Evolutionary conservation across 2,888 invertebrate species (phyloP).

Genomic region (Ophioninae sp.): DNA sequence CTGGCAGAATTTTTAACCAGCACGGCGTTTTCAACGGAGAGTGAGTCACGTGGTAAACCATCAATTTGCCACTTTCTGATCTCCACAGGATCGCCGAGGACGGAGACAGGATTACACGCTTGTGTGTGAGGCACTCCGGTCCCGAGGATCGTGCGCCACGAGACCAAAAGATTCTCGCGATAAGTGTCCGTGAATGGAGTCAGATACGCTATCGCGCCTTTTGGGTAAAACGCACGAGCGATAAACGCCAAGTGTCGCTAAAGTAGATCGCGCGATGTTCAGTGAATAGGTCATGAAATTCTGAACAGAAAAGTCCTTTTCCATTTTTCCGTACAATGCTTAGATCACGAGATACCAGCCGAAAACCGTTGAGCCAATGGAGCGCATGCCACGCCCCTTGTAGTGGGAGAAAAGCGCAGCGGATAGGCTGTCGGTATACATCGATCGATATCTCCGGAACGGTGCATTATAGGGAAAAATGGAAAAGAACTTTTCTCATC

Average conservation of each 20-base stretch:
- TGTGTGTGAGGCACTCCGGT: conserved; percentile 86
- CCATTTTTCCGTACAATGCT: not conserved
- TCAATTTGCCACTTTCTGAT: conserved; percentile 92
- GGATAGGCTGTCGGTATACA: not conserved
- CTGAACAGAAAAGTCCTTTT: not conserved
- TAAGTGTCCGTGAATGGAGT: conserved; percentile 89
- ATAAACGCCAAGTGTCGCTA: not conserved
- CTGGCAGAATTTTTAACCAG: conserved; percentile 91
- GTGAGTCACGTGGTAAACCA: conserved; percentile 91
- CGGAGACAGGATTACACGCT: conserved; percentile 86
- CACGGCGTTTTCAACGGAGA: conserved; percentile 95
- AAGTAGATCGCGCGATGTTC: not conserved
- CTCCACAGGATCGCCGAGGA: conserved; percentile 88
- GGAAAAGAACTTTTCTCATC: not conserved
- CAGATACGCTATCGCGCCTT: conserved; percentile 90
- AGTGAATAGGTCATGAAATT: not conserved
- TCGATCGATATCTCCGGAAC: not conserved
- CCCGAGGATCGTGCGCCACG: conserved; percentile 83
- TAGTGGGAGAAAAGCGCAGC: not conserved
- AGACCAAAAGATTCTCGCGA: conserved; percentile 83
- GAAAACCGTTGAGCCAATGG: not conserved
- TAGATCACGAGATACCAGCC: not conserved
- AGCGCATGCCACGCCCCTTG: not conserved
- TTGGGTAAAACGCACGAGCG: conserved; percentile 2
- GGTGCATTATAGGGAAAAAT: not conserved